These are phyloP conservation scores for Antedon bifida DNA, from an alignment of 35 echinoderm and acorn worm genomes.

Conservation along the genomic window DNA sequence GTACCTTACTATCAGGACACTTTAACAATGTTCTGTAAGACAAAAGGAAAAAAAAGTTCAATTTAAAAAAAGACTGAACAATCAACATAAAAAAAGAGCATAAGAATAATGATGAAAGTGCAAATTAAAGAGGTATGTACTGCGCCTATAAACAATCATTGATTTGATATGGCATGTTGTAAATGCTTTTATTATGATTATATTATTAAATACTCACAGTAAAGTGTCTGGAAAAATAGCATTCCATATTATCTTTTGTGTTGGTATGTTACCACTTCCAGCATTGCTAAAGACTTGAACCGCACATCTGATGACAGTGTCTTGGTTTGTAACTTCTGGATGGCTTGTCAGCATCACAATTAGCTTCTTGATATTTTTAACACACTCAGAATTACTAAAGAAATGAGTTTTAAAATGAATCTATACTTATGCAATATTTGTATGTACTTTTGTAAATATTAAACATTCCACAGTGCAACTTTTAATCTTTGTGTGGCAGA, in stretches of 20 bases:
- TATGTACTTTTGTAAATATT: too few species aligned
- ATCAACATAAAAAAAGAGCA: too few species aligned
- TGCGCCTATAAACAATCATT: too few species aligned
- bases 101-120: too few species aligned
- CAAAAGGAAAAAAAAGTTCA: not conserved
- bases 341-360: not conserved
- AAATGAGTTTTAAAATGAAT: not conserved
- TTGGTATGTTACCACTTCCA: not conserved
- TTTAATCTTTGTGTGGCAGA: too few species aligned
- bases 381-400: not conserved
- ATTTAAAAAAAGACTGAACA: not conserved
- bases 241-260: not conserved
- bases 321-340: not conserved
- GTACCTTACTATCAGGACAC: slow-evolving; percentile 3
- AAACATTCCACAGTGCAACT: too few species aligned
- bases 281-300: slow-evolving; percentile 3
- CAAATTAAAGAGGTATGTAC: too few species aligned
- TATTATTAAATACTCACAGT: not conserved
- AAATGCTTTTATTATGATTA: too few species aligned
- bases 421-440: too few species aligned
- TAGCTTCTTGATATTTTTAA: not conserved
- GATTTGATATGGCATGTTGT: too few species aligned
- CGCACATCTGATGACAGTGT: not conserved
- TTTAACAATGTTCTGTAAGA: not conserved
- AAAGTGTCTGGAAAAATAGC: not conserved